A percentile compares a stretch with the other conserved stretches of the same genome.
These are phyloP conservation scores for Osmerus eperlanus DNA, from an alignment of 2,113 vertebrate genomes.

Conservation along the genomic window DNA sequence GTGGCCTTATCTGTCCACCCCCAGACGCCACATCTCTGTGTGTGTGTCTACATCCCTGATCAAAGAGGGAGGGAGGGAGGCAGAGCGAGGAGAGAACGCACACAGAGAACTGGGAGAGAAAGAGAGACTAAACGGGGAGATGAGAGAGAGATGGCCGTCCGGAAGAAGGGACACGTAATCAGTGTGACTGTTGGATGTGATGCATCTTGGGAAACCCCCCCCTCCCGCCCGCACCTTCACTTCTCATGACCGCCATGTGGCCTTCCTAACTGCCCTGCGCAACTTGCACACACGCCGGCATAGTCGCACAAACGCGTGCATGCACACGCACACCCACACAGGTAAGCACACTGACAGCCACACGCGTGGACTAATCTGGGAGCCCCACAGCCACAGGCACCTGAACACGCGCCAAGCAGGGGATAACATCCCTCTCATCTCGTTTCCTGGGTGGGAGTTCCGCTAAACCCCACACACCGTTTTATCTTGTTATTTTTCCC, in stretches of 20 bases:
- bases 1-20: constrained; percentile 51
- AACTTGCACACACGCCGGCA: constrained; percentile 7
- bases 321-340: constrained; percentile 5
- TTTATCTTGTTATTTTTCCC: no score
- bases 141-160: constrained; percentile 16
- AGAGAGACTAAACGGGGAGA: constrained; percentile 4
- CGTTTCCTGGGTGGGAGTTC: not conserved
- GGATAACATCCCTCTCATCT: constrained; percentile 12
- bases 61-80: not conserved
- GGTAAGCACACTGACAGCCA: not conserved
- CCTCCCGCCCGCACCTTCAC: not conserved
- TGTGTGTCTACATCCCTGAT: not conserved
- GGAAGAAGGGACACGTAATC: constrained; percentile 3
- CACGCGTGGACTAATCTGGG: constrained; percentile 11
- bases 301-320: not conserved
- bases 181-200: not conserved
- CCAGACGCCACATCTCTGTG: constrained; percentile 31
- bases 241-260: not conserved
- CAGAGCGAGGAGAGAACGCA: not conserved
- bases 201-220: not conserved
- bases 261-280: constrained; percentile 7
- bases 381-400: constrained; percentile 11
- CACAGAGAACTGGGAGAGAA: not conserved
- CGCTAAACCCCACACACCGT: not conserved
- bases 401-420: not conserved